Evolutionary conservation across 2,113 vertebrate species (phyloP).

Genomic region (Melierax canorus): DNA sequence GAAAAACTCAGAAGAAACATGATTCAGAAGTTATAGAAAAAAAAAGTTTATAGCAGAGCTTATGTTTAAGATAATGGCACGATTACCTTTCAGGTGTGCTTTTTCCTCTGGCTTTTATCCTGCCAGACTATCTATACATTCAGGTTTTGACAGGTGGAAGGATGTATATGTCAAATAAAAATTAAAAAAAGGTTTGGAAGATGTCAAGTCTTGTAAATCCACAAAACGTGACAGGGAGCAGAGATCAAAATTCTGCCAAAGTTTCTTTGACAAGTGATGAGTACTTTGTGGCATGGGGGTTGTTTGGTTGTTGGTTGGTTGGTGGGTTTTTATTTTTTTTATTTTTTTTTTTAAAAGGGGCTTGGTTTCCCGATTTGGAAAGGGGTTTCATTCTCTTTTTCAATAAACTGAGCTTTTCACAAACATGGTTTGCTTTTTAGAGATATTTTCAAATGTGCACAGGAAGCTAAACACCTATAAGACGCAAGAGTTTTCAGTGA

Average conservation of each 20-base stretch:
- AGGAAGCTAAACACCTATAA: background rate
- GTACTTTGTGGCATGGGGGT: fast-evolving
- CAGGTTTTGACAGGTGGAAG: background rate
- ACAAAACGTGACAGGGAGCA: background rate
- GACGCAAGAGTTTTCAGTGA: background rate
- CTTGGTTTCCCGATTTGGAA: background rate
- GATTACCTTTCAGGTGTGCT: background rate
- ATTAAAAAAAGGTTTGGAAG: background rate
- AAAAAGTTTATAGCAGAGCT: background rate
- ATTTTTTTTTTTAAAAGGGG: background rate
- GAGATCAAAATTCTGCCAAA: background rate
- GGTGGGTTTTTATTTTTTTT: background rate
- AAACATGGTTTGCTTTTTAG: background rate
- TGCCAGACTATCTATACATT: background rate
- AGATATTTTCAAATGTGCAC: background rate
- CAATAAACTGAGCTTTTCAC: background rate
- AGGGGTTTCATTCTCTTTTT: background rate
- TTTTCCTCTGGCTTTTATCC: background rate
- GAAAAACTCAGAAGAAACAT: background rate
- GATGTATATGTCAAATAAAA: background rate
- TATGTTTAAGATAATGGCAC: background rate
- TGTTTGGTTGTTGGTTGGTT: background rate
- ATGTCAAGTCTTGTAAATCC: background rate
- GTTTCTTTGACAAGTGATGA: background rate
- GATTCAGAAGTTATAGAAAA: background rate